Evolutionary conservation across 2,113 vertebrate genomes (phyloP).

Genomic region (Cyrtonyx montezumae): DNA sequence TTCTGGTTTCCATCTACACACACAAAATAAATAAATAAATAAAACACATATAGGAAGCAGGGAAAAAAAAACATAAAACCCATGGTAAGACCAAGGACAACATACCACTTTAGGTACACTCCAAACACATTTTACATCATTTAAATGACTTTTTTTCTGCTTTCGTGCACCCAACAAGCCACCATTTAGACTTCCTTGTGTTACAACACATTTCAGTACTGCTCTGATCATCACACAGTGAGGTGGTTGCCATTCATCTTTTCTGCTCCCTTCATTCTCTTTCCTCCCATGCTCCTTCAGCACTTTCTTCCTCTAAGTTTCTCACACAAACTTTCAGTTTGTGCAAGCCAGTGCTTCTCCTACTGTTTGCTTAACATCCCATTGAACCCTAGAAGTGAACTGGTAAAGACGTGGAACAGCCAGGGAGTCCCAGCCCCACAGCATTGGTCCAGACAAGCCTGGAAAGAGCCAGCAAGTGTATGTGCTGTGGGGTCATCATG

Average conservation of each 20-base stretch:
- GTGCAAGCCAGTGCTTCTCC: background rate
- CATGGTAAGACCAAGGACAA: background rate
- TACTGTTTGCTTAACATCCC: background rate
- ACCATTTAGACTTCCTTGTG: background rate
- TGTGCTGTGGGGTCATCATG: fast-evolving
- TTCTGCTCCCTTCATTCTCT: background rate
- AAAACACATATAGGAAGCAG: background rate
- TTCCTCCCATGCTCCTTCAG: background rate
- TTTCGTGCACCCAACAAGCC: background rate
- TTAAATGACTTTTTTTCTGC: background rate
- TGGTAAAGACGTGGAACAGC: background rate
- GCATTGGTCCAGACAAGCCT: fast-evolving
- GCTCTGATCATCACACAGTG: fast-evolving
- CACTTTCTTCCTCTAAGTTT: background rate
- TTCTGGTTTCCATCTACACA: background rate
- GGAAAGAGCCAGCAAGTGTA: background rate
- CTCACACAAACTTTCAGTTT: background rate
- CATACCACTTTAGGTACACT: fast-evolving
- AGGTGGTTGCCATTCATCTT: background rate
- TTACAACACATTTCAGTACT: fast-evolving
- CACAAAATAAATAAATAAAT: background rate
- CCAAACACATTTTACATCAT: background rate
- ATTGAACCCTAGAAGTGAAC: background rate
- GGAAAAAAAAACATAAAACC: too few species aligned
- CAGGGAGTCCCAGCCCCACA: background rate